Percentiles rank a stretch among this genome's conserved stretches.
Conservation (phyloP, 2,113 vertebrate genomes). For the Saccopteryx bilineata region DNA sequence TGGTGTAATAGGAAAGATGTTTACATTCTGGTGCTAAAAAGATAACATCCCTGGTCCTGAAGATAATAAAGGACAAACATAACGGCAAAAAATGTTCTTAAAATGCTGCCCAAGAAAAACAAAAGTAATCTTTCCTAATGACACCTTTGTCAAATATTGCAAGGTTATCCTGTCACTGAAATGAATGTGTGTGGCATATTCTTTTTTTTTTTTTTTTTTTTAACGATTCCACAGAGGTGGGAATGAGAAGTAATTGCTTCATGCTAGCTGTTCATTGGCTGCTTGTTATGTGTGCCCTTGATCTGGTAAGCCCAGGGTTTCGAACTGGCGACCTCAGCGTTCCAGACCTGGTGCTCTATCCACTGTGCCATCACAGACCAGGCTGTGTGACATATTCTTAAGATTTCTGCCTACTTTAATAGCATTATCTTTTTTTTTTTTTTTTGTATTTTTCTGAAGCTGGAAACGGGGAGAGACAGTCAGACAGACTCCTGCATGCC, state of each 20-base stretch:
- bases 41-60: background rate
- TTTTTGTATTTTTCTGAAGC: too few species aligned
- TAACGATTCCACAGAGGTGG: too few species aligned
- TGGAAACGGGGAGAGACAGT: too few species aligned
- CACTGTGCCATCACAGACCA: too few species aligned
- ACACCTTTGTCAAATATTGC: background rate
- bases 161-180: background rate
- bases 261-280: too few species aligned
- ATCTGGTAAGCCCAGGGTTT: too few species aligned
- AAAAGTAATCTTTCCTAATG: conserved; percentile 24
- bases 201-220: background rate
- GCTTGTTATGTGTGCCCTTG: too few species aligned
- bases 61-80: background rate
- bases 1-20: background rate
- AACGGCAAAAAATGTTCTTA: background rate
- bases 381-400: background rate
- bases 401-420: conserved; percentile 12
- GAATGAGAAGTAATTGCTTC: too few species aligned
- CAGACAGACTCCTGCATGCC: too few species aligned
- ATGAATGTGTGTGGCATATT: background rate
- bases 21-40: background rate
- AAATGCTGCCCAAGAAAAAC: conserved; percentile 27
- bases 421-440: conserved; percentile 71
- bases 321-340: too few species aligned
- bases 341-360: too few species aligned